Evolutionary conservation across 2,888 invertebrate species (phyloP).

Genomic region (Drosophila barbarae): DNA sequence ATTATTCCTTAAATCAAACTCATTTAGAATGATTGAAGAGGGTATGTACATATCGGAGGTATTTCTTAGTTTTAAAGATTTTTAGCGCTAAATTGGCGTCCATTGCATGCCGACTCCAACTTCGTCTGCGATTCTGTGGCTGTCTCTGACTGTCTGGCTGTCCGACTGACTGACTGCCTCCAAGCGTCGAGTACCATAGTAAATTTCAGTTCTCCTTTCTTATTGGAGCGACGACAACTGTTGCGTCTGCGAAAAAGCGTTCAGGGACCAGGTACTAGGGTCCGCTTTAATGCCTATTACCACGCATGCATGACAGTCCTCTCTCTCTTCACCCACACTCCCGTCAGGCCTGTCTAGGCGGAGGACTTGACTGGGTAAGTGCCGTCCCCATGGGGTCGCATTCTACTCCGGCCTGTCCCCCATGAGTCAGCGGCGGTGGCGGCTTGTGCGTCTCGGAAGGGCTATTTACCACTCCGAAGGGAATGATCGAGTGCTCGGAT

Average conservation of each 20-base stretch:
- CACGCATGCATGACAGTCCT: conserved; percentile 69
- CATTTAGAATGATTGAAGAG: not conserved
- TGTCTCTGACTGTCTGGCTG: conserved; percentile 31
- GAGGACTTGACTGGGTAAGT: conserved; percentile 42
- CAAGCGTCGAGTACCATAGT: conserved; percentile 36
- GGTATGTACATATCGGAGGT: conserved; percentile 21
- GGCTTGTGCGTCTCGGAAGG: conserved; percentile 15
- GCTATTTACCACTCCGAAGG: conserved; percentile 32
- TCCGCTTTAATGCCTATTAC: conserved; percentile 68
- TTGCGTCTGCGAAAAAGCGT: conserved; percentile 24
- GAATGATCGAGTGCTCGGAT: conserved; percentile 31
- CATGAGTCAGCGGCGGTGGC: conserved; percentile 38
- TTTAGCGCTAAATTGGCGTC: conserved; percentile 68
- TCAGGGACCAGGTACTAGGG: conserved; percentile 30
- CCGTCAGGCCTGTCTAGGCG: conserved; percentile 26
- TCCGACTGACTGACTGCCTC: conserved; percentile 31
- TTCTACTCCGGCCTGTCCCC: conserved; percentile 43
- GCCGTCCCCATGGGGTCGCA: conserved; percentile 58
- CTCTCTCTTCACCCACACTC: conserved; percentile 39
- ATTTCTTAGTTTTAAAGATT: conserved; percentile 13
- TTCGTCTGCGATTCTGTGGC: conserved; percentile 23
- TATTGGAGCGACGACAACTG: conserved; percentile 60
- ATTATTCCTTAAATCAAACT: not conserved
- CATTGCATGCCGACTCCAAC: conserved; percentile 54
- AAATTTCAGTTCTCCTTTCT: conserved; percentile 34